phyloP scores from a whole-genome alignment of 2,888 invertebrate genomes.

The Carabus problematicus region DNA sequence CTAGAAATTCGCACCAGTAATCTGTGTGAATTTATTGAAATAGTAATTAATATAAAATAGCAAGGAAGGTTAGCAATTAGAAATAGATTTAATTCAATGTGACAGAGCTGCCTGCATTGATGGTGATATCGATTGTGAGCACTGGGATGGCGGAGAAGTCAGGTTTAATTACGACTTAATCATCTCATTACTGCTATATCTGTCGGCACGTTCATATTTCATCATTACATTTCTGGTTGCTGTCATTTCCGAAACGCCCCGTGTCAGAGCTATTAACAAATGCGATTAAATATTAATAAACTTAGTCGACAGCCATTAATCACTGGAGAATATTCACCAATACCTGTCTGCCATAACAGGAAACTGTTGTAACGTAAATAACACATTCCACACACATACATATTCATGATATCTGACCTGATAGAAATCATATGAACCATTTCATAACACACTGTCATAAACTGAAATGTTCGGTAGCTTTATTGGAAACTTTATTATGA shows the following conservation, averaged over 20 bases:
- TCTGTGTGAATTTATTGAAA: too few relatives aligned
- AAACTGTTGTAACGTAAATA: too few relatives aligned
- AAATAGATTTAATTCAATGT: background rate
- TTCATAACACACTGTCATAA: too few relatives aligned
- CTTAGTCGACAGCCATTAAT: background rate
- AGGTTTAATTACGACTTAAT: slow-evolving; percentile 14
- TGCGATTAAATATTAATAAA: slow-evolving; percentile 16
- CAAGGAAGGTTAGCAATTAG: too few relatives aligned
- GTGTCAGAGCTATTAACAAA: slow-evolving; percentile 17
- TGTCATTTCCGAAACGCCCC: slow-evolving; percentile 14
- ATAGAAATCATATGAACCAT: too few relatives aligned
- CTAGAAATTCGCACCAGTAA: too few relatives aligned
- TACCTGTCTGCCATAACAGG: too few relatives aligned
- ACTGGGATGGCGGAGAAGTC: slow-evolving; percentile 7
- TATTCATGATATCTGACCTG: too few relatives aligned
- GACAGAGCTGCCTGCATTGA: slow-evolving; percentile 1
- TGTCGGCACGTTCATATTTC: slow-evolving; percentile 18
- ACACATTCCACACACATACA: too few relatives aligned
- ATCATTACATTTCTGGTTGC: slow-evolving; percentile 11
- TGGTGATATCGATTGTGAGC: slow-evolving; percentile 5
- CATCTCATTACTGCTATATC: slow-evolving; percentile 8
- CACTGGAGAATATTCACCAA: background rate
- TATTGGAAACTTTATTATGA: too few relatives aligned
- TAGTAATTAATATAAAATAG: too few relatives aligned
- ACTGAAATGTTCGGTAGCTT: too few relatives aligned